Base-by-base conservation (phyloP, 2,113 vertebrate genomes). In the Neodontobutis hainanensis region DNA sequence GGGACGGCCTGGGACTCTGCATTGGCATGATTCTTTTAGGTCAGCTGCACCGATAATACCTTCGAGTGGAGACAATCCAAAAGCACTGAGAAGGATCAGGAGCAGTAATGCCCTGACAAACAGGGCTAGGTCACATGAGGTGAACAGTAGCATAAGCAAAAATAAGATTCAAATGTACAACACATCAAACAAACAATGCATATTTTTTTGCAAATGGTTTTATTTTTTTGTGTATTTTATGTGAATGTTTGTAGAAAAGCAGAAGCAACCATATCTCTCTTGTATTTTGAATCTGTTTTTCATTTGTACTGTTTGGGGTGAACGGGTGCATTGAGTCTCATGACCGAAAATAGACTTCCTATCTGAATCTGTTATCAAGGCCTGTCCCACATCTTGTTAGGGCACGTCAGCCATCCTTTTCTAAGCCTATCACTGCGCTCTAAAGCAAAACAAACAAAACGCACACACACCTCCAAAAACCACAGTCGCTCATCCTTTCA, bases 301-400 rank as follows among this genome's bases (percentile, higher is more conserved):
- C 40, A 77, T 87, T 84, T 73, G 68, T 57, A 32, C 62, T 34
- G 68, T 48, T 68, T 14, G 61, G 78, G 82, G 81, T 88, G 84
- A 88, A 19, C 12, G 42, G 53, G 87, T 89, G 10, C 87, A 83
- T 12, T 7, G 40, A 81, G 73, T 85, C 83, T 61, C 78, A 86
- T 87, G 83, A 90, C 85, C 16, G 19, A 78, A 85, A 87, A 87
- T 85, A 88, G 75, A 73, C 70, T 60, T 57, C 77, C 83, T 78
- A 83, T 88, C 77, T 71, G 83, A 81, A 72, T 75, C 75, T 65
- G 75, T 80, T 87, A 83, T 87, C 84, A 67, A 70, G 68, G 61
- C 79, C 78, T 73, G 78, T 75, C 83, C 73, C 78, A 85, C 81
- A 86, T 85, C 84, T 83, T 88, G 87, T 89, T 77, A 77, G 78